phyloP scores from a whole-genome alignment of 1,140 invertebrate genomes.

The Drosophila sucinea region DNA sequence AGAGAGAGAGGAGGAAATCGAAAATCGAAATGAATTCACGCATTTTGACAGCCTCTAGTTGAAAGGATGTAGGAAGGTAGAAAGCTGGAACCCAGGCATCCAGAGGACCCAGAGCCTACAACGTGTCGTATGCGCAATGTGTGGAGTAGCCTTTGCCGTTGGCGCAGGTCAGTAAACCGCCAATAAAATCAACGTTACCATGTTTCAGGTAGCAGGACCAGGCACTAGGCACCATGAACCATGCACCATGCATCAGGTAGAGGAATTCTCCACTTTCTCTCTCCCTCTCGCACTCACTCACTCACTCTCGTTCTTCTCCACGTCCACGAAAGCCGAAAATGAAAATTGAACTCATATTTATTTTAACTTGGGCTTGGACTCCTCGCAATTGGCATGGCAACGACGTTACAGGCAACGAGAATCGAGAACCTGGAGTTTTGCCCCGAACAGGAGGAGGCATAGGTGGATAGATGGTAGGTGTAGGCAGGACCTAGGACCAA shows the following conservation, averaged over 20 bases:
- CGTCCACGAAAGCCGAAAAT: conserved; percentile 40
- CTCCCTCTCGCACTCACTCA: not conserved
- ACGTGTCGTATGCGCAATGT: conserved; percentile 71
- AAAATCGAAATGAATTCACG: conserved; percentile 69
- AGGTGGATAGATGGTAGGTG: conserved; percentile 25
- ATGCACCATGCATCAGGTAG: conserved; percentile 4
- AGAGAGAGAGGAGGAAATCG: conserved; percentile 5
- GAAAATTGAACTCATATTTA: conserved; percentile 82
- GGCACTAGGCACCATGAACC: conserved; percentile 4
- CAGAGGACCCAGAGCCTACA: conserved; percentile 18
- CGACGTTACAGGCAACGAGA: conserved; percentile 18
- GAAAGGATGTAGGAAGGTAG: not conserved
- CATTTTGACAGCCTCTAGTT: conserved; percentile 57
- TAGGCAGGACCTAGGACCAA: conserved; percentile 58
- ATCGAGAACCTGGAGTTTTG: not conserved
- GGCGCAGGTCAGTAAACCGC: conserved; percentile 79
- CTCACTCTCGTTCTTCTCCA: not conserved
- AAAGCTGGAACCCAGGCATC: not conserved
- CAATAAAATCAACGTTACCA: conserved; percentile 75
- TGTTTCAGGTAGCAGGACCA: not conserved
- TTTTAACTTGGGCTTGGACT: conserved; percentile 60
- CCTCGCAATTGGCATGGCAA: conserved; percentile 56
- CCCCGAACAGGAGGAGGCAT: not conserved
- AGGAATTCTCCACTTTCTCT: not conserved
- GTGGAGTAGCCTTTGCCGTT: conserved; percentile 54